Conservation (phyloP, 92 coral and sea anemone genomes). For the Pocillopora meandrina region DNA sequence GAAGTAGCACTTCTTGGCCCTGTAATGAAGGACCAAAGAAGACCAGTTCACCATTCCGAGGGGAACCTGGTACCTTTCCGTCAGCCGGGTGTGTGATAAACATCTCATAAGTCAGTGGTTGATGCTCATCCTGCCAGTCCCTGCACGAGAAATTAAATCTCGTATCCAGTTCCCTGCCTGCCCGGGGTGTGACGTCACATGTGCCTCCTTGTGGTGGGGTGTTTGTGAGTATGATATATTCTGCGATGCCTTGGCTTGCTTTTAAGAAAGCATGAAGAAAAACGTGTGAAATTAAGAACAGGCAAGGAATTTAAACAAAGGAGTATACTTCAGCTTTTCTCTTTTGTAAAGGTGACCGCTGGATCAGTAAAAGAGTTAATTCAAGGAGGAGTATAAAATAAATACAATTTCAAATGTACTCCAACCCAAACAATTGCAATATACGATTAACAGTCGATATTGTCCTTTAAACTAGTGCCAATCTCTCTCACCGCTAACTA, state of each 20-base stretch:
- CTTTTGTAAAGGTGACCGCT: too few relatives aligned
- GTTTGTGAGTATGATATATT: conserved; percentile 62
- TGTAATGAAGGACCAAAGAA: conserved; percentile 72
- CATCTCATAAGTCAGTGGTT: conserved; percentile 78
- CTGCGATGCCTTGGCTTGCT: conserved; percentile 76
- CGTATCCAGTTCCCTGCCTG: conserved; percentile 68
- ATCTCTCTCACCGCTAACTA: too few relatives aligned
- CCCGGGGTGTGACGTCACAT: conserved; percentile 71
- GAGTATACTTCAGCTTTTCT: too few relatives aligned
- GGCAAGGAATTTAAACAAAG: too few relatives aligned
- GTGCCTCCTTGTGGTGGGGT: conserved; percentile 75
- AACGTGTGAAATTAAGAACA: neutral
- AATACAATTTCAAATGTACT: too few relatives aligned
- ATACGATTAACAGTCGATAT: too few relatives aligned
- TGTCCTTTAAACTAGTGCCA: too few relatives aligned
- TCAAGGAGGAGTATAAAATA: too few relatives aligned
- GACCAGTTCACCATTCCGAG: conserved; percentile 42
- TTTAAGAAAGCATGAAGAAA: neutral
- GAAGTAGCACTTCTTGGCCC: conserved; percentile 49
- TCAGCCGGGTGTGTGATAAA: conserved; percentile 31
- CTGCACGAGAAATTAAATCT: conserved; percentile 66
- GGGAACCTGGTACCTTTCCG: conserved; percentile 8
- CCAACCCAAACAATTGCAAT: too few relatives aligned
- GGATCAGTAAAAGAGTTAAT: too few relatives aligned
- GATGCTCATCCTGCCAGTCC: conserved; percentile 80